Conservation (phyloP, 1,140 invertebrate species). For the Zaprionus tsacasi region DNA sequence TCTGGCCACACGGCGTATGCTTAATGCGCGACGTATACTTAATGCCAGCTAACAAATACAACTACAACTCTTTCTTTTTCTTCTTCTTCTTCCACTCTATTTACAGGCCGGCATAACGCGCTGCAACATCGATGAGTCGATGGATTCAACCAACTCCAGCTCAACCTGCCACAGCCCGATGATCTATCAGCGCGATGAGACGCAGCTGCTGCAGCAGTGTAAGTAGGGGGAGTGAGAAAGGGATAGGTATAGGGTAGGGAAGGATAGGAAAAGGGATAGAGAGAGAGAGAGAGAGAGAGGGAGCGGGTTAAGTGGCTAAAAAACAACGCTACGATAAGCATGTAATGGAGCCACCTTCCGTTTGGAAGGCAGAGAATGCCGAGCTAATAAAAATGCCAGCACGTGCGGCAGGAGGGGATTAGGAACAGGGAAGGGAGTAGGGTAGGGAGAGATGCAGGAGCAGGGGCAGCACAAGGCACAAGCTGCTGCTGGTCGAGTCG, state of each 20-base stretch:
- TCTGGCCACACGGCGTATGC: constrained; percentile 18
- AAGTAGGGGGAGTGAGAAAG: constrained; percentile 30
- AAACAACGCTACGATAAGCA: constrained; percentile 34
- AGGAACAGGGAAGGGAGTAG: background rate
- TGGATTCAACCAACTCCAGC: constrained; percentile 82
- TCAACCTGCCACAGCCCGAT: constrained; percentile 83
- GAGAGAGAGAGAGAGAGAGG: background rate
- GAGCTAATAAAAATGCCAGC: constrained; percentile 74
- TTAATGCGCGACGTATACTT: constrained; percentile 21
- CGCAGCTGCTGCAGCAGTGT: constrained; percentile 81
- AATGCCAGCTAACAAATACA: constrained; percentile 2
- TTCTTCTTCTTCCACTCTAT: background rate
- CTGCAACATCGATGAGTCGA: constrained; percentile 82
- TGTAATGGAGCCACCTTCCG: constrained; percentile 29
- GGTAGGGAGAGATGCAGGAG: background rate
- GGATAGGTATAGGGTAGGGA: too few species aligned
- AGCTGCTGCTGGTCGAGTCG: constrained; percentile 17
- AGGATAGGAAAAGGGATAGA: too few species aligned
- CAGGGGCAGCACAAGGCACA: background rate
- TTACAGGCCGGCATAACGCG: constrained; percentile 80
- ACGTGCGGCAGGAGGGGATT: too few species aligned
- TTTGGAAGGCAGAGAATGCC: background rate
- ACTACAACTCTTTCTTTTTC: background rate
- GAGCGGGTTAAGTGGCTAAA: constrained; percentile 12
- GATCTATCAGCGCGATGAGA: constrained; percentile 81